phyloP scores from a whole-genome alignment of 2,113 vertebrate species.

The Tricholaema leucomelas region DNA sequence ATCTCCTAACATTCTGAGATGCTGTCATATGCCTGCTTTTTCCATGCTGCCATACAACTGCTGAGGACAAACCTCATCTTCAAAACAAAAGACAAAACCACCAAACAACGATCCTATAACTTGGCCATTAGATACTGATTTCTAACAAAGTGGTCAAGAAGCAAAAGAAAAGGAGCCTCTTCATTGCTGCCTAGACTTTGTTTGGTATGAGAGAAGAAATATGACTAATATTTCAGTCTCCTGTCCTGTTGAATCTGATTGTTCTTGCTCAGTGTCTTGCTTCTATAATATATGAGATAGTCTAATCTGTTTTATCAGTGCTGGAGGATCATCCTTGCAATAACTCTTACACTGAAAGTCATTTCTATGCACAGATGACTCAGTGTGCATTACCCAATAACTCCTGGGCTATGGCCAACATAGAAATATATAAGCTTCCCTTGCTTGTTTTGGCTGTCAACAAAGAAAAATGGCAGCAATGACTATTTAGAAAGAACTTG shows the following conservation, averaged over 20 bases:
- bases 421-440: background rate
- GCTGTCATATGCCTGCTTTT: background rate
- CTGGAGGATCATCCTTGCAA: constrained; percentile 2
- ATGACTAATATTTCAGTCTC: background rate
- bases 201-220: background rate
- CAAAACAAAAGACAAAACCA: background rate
- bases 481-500: background rate
- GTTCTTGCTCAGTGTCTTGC: constrained; percentile 7
- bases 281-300: constrained; percentile 5
- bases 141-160: background rate
- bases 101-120: background rate
- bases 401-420: background rate
- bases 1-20: too few relatives aligned
- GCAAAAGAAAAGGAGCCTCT: background rate
- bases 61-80: background rate
- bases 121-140: background rate
- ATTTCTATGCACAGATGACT: constrained; percentile 9
- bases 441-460: background rate
- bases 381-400: background rate
- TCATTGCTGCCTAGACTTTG: background rate
- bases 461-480: background rate
- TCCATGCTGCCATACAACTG: background rate
- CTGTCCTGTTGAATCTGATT: background rate
- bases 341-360: background rate
- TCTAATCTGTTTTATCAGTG: constrained; percentile 31